Percentiles rank a stretch among this genome's conserved stretches.
phyloP scores from a whole-genome alignment of 92 coral and sea anemone species.

The Scolanthus callimorphus region DNA sequence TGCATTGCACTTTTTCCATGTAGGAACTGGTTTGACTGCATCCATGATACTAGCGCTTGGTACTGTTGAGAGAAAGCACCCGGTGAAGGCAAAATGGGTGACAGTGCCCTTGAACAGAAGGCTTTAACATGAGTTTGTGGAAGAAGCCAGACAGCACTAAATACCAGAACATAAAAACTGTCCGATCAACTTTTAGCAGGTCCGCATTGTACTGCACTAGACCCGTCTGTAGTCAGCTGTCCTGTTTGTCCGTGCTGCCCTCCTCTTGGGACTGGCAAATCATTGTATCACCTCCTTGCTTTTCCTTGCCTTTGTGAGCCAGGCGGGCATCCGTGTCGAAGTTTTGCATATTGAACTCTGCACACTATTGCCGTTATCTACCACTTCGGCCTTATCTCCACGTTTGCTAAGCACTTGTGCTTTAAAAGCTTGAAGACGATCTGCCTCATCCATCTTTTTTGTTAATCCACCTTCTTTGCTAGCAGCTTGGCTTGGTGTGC shows the following conservation, averaged over 20 bases:
- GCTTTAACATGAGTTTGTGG: conserved; percentile 36
- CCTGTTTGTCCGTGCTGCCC: too few species aligned
- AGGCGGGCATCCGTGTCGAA: conserved; percentile 37
- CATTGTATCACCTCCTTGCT: conserved; percentile 27
- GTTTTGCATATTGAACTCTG: conserved; percentile 44
- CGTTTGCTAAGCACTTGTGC: conserved; percentile 34
- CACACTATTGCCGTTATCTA: conserved; percentile 30
- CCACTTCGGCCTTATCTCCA: conserved; percentile 42
- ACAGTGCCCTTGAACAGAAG: conserved; percentile 36
- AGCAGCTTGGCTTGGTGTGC: too few species aligned
- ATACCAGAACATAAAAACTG: conserved; percentile 50
- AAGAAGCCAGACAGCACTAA: conserved; percentile 21
- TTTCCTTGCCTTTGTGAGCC: conserved; percentile 29
- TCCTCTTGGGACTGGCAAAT: conserved; percentile 16
- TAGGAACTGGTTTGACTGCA: conserved; percentile 54
- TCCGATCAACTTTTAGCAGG: conserved; percentile 23
- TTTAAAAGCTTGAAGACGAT: conserved; percentile 23
- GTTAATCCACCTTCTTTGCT: too few species aligned
- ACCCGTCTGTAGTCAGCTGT: too few species aligned
- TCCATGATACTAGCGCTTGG: conserved; percentile 42
- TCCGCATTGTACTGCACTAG: conserved; percentile 31
- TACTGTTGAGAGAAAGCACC: conserved; percentile 25
- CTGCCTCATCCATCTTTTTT: conserved; percentile 13
- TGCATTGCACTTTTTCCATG: conserved; percentile 44
- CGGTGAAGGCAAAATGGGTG: conserved; percentile 19